Evolutionary conservation across 2,113 vertebrate species (phyloP).

Genomic region (Plotosus lineatus): DNA sequence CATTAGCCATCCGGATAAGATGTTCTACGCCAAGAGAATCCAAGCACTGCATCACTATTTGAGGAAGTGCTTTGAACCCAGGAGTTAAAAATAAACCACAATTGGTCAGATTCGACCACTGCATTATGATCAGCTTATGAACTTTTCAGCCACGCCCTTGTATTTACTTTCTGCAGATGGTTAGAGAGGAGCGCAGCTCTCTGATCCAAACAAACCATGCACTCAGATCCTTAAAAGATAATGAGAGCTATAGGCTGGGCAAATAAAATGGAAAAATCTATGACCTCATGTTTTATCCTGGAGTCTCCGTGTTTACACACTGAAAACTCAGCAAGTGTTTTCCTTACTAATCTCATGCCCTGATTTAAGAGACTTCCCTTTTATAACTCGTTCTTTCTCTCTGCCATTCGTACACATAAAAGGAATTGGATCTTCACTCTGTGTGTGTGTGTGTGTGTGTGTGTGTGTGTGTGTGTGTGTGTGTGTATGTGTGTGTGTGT

Average conservation of each 20-base stretch:
- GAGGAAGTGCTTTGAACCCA: no score
- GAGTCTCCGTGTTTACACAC: background rate
- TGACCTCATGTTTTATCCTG: constrained; percentile 16
- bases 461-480: constrained; percentile 13
- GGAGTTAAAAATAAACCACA: no score
- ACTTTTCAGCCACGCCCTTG: no score
- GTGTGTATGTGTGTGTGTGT: constrained; percentile 5
- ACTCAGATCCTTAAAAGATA: constrained; percentile 49
- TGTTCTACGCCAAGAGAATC: no score
- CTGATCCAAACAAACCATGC: constrained; percentile 51
- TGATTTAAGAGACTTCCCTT: background rate
- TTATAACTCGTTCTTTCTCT: background rate
- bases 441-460: background rate
- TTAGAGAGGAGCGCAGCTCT: constrained; percentile 64
- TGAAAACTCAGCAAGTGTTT: background rate
- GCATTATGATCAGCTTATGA: no score
- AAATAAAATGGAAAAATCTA: constrained; percentile 37
- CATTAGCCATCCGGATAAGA: no score
- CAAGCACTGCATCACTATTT: no score
- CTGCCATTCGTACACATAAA: background rate
- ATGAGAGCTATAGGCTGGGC: constrained; percentile 53
- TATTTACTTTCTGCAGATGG: constrained; percentile 11
- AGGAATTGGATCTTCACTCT: background rate
- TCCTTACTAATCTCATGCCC: background rate
- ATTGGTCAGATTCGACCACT: no score